Percentiles rank a stretch among this genome's conserved stretches.
Conservation (phyloP, 1,140 invertebrate species). For the Lordiphosa stackelbergi region DNA sequence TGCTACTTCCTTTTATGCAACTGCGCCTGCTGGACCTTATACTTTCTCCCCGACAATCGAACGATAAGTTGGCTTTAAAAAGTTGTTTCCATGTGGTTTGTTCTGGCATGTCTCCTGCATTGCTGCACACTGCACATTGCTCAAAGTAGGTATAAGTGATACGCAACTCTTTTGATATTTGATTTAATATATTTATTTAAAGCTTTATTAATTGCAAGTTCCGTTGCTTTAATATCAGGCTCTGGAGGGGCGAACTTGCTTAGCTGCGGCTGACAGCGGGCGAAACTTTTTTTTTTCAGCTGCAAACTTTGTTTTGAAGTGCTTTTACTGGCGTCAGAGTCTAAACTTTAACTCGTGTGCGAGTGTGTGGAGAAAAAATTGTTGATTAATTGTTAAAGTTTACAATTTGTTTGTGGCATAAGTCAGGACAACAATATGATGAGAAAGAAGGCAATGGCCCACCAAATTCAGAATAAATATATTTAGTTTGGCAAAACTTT, state of each 20-base stretch:
- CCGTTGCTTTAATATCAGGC: too few species aligned
- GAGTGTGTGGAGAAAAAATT: conserved; percentile 1
- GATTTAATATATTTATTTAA: too few species aligned
- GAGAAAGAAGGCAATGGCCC: neutral
- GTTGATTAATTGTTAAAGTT: conserved; percentile 48
- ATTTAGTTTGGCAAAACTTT: too few species aligned
- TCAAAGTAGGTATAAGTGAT: too few species aligned
- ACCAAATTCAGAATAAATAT: too few species aligned
- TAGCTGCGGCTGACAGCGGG: too few species aligned
- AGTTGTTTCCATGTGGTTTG: conserved; percentile 39
- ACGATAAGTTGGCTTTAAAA: conserved; percentile 43
- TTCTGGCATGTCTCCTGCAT: conserved; percentile 28
- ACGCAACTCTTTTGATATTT: too few species aligned
- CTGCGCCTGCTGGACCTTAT: conserved; percentile 1
- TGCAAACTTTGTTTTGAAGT: conserved; percentile 20
- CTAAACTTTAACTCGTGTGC: conserved; percentile 26
- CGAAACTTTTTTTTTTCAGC: conserved; percentile 3
- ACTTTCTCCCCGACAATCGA: conserved; percentile 26
- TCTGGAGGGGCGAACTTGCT: too few species aligned
- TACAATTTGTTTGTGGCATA: conserved; percentile 34
- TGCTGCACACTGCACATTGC: conserved; percentile 16
- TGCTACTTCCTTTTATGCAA: conserved; percentile 40
- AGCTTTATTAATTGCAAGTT: too few species aligned
- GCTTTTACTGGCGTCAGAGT: conserved; percentile 23
- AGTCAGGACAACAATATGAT: conserved; percentile 15